These are phyloP conservation scores for Synaphobranchus kaupii DNA, from an alignment of 2,797 vertebrate genomes.

Conservation along the genomic window DNA sequence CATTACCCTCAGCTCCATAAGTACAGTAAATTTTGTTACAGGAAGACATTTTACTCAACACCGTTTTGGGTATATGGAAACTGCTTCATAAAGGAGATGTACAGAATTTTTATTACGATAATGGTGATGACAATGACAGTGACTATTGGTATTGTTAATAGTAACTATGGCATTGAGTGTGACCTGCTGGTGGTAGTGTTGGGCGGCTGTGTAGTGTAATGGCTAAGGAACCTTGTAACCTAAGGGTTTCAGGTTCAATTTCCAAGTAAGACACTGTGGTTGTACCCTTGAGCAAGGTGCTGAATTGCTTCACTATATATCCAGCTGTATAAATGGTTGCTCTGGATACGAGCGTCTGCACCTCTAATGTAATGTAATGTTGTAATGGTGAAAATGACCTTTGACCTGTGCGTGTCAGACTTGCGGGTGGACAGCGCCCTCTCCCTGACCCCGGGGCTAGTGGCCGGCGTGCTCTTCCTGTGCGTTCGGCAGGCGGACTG, in stretches of 20 bases:
- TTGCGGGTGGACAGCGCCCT: conserved; percentile 63
- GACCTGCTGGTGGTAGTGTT: neutral
- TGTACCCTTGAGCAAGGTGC: no score
- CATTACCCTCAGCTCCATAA: neutral
- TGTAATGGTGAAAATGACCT: neutral
- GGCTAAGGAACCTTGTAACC: no score
- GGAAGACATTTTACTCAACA: neutral
- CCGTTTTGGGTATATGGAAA: neutral
- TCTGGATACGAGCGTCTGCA: no score
- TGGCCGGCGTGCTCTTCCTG: conserved; percentile 75
- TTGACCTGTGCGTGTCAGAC: conserved; percentile 58
- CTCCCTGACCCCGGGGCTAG: conserved; percentile 65
- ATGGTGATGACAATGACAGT: no score
- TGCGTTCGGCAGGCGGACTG: conserved; percentile 73
- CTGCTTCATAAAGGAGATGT: neutral
- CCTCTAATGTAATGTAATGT: neutral
- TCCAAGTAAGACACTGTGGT: no score
- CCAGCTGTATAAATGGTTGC: no score
- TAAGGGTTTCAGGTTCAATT: no score
- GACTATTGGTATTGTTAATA: neutral
- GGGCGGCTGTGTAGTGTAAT: no score
- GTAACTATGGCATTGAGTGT: neutral
- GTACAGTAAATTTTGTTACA: no score
- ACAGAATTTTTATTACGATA: no score
- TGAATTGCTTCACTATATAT: no score